Evolutionary conservation across 1,140 invertebrate genomes (phyloP).

Genomic region (Leptinotarsa texana): DNA sequence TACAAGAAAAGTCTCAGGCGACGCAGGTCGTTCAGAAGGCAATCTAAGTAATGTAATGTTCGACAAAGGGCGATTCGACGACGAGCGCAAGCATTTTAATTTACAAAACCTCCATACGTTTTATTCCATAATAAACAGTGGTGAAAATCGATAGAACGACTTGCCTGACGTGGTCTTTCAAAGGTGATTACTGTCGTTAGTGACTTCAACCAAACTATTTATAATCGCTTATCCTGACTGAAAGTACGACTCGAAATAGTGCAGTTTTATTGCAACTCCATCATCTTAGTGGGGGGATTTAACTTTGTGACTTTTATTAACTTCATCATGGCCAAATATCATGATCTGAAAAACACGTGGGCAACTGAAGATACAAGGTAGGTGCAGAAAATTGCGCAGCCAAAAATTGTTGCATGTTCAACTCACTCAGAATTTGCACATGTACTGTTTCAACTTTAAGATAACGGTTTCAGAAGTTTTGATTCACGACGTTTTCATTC

Average conservation of each 20-base stretch:
- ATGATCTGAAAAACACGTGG: neutral
- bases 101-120: neutral
- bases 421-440: too few species aligned
- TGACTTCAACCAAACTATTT: neutral
- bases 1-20: neutral
- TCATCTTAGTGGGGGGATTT: neutral
- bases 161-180: constrained; percentile 23
- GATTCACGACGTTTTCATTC: too few species aligned
- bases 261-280: neutral
- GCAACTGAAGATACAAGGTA: neutral
- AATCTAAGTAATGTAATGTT: neutral
- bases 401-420: too few species aligned
- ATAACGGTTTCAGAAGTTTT: too few species aligned
- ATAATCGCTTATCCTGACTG: neutral
- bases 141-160: neutral
- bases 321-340: neutral
- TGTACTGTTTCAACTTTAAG: too few species aligned
- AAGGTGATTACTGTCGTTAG: constrained; percentile 8
- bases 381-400: neutral
- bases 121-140: constrained; percentile 9
- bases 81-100: neutral
- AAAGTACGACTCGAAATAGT: neutral
- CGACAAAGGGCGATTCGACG: constrained; percentile 1
- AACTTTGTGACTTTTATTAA: neutral
- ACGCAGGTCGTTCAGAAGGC: neutral